A percentile compares a stretch with the other conserved stretches of the same genome.
Conservation (phyloP, 2,888 invertebrate species). For the Leistus spinibarbis region DNA sequence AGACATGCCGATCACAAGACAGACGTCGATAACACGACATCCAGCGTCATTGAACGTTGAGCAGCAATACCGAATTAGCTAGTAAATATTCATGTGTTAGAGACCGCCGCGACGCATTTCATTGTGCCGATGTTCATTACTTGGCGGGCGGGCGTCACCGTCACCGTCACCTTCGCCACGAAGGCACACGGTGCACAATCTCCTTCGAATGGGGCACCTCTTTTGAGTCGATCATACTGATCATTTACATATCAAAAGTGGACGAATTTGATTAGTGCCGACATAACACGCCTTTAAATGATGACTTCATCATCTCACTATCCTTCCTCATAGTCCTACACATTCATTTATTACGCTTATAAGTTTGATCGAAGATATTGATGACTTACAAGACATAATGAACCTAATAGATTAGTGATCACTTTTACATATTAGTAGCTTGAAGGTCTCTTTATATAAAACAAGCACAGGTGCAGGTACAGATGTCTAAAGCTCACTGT, state of each 20-base stretch:
- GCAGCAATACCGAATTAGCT: constrained; percentile 55
- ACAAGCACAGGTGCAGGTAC: too few relatives aligned
- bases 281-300: neutral
- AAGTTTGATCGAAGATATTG: too few relatives aligned
- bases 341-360: too few relatives aligned
- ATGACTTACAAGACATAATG: too few relatives aligned
- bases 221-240: constrained; percentile 21
- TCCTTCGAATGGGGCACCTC: constrained; percentile 5
- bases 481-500: too few relatives aligned
- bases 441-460: too few relatives aligned
- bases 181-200: constrained; percentile 44
- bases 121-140: constrained; percentile 51
- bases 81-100: constrained; percentile 61
- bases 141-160: constrained; percentile 45
- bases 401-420: too few relatives aligned
- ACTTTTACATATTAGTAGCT: too few relatives aligned
- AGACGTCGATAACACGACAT: constrained; percentile 43
- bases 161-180: too few relatives aligned
- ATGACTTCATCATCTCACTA: neutral
- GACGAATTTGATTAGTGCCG: neutral
- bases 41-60: constrained; percentile 52
- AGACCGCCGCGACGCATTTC: constrained; percentile 59
- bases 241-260: constrained; percentile 49
- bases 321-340: neutral
- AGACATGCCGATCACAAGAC: constrained; percentile 38